Evolutionary conservation across 1,140 invertebrate genomes (phyloP), one percentile per base, ranked within the genome.

Genomic region (Trachymyrmex cornetzi): DNA sequence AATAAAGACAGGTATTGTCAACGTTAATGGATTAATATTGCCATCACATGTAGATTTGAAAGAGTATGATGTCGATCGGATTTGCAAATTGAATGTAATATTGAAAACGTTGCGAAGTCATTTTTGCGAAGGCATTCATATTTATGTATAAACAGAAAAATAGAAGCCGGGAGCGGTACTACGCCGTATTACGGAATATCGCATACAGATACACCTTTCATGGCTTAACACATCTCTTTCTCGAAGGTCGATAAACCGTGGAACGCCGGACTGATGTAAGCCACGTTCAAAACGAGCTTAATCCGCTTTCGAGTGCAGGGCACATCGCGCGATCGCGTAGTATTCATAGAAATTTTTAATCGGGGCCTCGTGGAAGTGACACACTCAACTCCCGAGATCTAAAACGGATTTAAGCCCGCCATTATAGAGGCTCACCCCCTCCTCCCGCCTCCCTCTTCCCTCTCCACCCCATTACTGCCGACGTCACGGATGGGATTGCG

Each of bases 211-310:
- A 80, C 59, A 79, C 66, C 80, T 66, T 50, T 53, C 50, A n/a
- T 30, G 16, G 64, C 77, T 59, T 69, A 67, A 71, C 64, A 81
- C 85, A 30, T 27, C n/a, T 44, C 66, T 53, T 59, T 27, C 38
- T 48, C 80, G 24, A n/a, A 84, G 67, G 12, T 59, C 80, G 80
- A 61, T 75, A 84, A 84, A 75, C 55, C 69, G 69, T 63, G 69
- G 57, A 84, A 63, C 27, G 67, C 6, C 61, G 80, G 71, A 84
- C 55, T 75, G 80, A 84, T 84, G 69, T 84, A 84, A 84, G 80
- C 80, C 69, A 61, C 55, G 55, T 61, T 84, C 38, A 84, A 75
- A 84, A 84, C 69, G 69, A 84, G 69, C 55, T 84, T 84, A 84
- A 84, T 84, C 69, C 80, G 55, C 80, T 84, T 84, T 74, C 27